Conservation (phyloP, 2,888 invertebrate species). For the Omphaloscelis lunosa region DNA sequence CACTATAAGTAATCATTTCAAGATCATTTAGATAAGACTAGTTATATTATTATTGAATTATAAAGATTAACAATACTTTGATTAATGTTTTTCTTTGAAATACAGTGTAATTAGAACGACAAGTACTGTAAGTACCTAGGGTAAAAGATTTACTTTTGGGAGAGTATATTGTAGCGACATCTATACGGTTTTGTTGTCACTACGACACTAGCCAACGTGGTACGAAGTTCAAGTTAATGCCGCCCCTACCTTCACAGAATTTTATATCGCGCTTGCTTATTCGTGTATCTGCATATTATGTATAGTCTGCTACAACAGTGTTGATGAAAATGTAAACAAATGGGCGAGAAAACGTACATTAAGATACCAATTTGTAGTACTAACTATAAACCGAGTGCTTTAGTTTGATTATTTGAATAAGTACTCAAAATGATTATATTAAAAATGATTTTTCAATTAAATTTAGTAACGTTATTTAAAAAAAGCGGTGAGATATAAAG, state of each 20-base stretch:
- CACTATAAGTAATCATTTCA: background rate
- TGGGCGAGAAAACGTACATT: background rate
- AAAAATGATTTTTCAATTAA: background rate
- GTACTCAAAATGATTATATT: too few species aligned
- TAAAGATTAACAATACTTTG: slow-evolving; percentile 3
- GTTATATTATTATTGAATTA: background rate
- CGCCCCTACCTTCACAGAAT: background rate
- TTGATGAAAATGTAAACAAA: background rate
- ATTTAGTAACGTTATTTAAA: background rate
- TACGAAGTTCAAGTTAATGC: slow-evolving; percentile 1
- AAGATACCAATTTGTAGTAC: background rate
- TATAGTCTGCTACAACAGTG: background rate
- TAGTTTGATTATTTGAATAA: background rate
- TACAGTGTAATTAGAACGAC: background rate
- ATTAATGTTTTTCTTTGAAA: background rate
- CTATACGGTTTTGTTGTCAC: slow-evolving; percentile 1
- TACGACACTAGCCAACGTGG: background rate
- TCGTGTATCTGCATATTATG: background rate
- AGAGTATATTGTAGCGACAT: slow-evolving; percentile 10
- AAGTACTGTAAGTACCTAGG: background rate
- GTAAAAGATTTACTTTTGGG: background rate
- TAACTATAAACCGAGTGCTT: background rate
- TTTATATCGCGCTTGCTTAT: background rate
- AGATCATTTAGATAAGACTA: slow-evolving; percentile 3
- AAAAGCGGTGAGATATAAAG: background rate